Conservation (phyloP, 1,140 invertebrate genomes). For the Augochlora pura region DNA sequence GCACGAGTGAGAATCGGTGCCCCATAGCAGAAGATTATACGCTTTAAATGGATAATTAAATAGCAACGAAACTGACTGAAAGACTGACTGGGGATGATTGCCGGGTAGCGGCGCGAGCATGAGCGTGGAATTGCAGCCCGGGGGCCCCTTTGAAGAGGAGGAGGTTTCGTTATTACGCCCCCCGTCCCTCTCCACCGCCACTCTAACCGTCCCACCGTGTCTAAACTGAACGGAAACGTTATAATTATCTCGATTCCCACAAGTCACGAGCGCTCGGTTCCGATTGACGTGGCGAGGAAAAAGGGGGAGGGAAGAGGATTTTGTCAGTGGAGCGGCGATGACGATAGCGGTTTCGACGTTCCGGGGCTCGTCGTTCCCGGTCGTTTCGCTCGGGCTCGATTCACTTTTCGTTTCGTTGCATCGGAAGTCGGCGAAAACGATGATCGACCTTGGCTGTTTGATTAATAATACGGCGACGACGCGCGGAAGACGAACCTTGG, state of each 20-base stretch:
- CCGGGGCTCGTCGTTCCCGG: background rate
- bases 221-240: conserved; percentile 77
- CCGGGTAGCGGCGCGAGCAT: conserved; percentile 79
- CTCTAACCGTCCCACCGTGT: conserved; percentile 62
- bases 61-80: conserved; percentile 81
- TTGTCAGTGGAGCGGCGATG: conserved; percentile 11
- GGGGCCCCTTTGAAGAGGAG: conserved; percentile 71
- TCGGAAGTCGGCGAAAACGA: background rate
- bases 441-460: too few species aligned
- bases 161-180: conserved; percentile 69
- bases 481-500: background rate
- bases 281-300: conserved; percentile 58
- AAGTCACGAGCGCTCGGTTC: conserved; percentile 65
- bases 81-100: conserved; percentile 81
- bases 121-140: conserved; percentile 78
- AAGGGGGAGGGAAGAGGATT: conserved; percentile 33
- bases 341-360: background rate
- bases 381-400: background rate
- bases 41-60: conserved; percentile 82
- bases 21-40: conserved; percentile 78
- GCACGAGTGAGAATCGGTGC: conserved; percentile 67
- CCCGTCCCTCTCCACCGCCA: conserved; percentile 45
- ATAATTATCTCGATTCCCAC: conserved; percentile 80
- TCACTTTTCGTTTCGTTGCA: background rate
- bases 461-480: background rate